A percentile compares a stretch with the other conserved stretches of the same genome.
Evolutionary conservation across 1,140 invertebrate genomes (phyloP).

Genomic region (Zelostemma sp.): DNA sequence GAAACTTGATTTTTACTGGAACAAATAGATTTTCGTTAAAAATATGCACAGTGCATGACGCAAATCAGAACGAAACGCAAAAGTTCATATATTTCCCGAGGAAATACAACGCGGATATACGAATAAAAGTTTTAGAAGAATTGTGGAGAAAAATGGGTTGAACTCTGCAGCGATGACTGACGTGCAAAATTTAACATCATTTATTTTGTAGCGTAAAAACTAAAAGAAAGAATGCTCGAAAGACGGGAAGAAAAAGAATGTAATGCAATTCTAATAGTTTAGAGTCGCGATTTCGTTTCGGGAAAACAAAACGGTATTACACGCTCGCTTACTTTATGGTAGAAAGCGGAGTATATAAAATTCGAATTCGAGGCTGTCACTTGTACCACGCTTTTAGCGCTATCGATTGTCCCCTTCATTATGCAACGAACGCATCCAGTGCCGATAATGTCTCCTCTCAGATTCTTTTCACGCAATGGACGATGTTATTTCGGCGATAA

Average conservation of each 20-base stretch:
- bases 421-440: too few relatives aligned
- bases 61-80: conserved; percentile 1
- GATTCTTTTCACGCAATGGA: too few relatives aligned
- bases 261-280: neutral
- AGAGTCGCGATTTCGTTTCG: neutral
- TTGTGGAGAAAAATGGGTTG: neutral
- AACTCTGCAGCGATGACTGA: neutral
- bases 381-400: too few relatives aligned
- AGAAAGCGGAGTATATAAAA: neutral
- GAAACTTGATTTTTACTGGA: too few relatives aligned
- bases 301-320: neutral
- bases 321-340: neutral
- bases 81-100: neutral
- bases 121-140: neutral
- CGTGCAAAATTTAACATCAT: neutral
- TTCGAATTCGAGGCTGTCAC: too few relatives aligned
- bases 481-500: too few relatives aligned
- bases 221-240: neutral
- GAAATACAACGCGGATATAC: neutral
- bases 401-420: too few relatives aligned
- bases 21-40: too few relatives aligned
- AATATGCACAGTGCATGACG: too few relatives aligned
- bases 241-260: neutral
- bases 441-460: too few relatives aligned
- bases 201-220: neutral